Evolutionary conservation across 1,140 invertebrate species (phyloP).

Genomic region (Drosophila sucinea): DNA sequence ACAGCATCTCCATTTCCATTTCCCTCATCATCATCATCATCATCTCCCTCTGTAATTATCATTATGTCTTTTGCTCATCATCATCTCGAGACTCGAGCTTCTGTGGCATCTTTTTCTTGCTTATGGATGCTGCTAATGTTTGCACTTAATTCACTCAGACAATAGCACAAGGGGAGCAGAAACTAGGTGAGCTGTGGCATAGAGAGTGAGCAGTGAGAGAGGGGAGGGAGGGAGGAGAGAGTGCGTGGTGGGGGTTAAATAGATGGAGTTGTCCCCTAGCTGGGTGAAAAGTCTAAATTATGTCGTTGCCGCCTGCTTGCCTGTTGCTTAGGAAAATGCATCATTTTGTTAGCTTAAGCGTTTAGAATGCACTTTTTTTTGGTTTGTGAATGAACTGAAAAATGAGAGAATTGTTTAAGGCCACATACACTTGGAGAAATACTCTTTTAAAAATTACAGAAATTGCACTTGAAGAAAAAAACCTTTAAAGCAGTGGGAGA

Average conservation of each 20-base stretch:
- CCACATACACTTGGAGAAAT: too few species aligned
- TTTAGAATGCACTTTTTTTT: slow-evolving; percentile 57
- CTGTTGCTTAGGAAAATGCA: slow-evolving; percentile 67
- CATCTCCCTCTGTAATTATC: slow-evolving; percentile 20
- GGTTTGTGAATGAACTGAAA: slow-evolving; percentile 50
- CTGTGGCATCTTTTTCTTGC: slow-evolving; percentile 1
- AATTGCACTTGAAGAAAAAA: too few species aligned
- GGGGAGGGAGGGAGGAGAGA: neutral
- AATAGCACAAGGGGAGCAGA: slow-evolving; percentile 51
- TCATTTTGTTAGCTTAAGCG: slow-evolving; percentile 70
- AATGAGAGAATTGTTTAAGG: slow-evolving; percentile 28
- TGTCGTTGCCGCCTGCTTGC: slow-evolving; percentile 68
- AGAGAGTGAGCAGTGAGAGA: slow-evolving; percentile 4
- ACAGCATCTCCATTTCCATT: slow-evolving; percentile 42
- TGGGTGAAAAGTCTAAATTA: slow-evolving; percentile 75
- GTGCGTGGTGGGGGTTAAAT: slow-evolving; percentile 19
- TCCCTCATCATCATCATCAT: slow-evolving; percentile 21
- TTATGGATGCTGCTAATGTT: slow-evolving; percentile 76
- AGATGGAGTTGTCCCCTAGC: slow-evolving; percentile 9
- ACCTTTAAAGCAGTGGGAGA: too few species aligned
- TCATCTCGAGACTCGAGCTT: slow-evolving; percentile 33
- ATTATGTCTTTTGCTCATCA: slow-evolving; percentile 54
- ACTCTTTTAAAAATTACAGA: too few species aligned
- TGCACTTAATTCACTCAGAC: slow-evolving; percentile 79
- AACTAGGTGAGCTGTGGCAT: slow-evolving; percentile 29